Conservation (phyloP, 2,113 vertebrate genomes). For the Epinephelus fuscoguttatus region DNA sequence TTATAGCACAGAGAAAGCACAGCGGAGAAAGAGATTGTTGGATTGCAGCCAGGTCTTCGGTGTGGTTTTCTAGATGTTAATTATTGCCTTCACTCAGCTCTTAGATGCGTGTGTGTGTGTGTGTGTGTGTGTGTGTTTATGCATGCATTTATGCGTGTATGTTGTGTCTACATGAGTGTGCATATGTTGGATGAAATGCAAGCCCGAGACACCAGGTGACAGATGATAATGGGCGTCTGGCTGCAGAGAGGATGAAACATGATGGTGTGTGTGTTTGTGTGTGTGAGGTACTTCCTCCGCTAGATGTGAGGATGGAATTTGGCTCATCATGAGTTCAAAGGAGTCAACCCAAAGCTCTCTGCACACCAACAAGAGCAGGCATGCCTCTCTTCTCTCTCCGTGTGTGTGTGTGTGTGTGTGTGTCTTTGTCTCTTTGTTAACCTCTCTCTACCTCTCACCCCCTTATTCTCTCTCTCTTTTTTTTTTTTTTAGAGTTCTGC, state of each 20-base stretch:
- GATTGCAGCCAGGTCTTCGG: conserved; percentile 31
- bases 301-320: conserved; percentile 71
- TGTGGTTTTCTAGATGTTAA: conserved; percentile 63
- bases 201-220: conserved; percentile 42
- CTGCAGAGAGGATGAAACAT: conserved; percentile 24
- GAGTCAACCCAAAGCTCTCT: conserved; percentile 61
- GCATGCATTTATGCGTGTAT: conserved; percentile 23
- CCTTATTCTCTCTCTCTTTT: background rate
- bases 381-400: conserved; percentile 43
- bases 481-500: conserved; percentile 6
- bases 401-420: background rate
- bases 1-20: conserved; percentile 50
- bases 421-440: conserved; percentile 37
- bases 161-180: conserved; percentile 52
- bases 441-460: conserved; percentile 24
- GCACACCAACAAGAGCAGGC: conserved; percentile 71
- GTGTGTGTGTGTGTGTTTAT: conserved; percentile 24
- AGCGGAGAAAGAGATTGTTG: conserved; percentile 52
- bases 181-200: conserved; percentile 10
- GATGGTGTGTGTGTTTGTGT: conserved; percentile 11
- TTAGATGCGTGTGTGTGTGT: conserved; percentile 33
- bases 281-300: conserved; percentile 44
- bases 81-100: conserved; percentile 31
- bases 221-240: conserved; percentile 54
- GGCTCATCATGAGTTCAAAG: conserved; percentile 76